These are phyloP conservation scores for Lasiommata megera DNA, from an alignment of 2,888 invertebrate genomes.

Conservation along the genomic window DNA sequence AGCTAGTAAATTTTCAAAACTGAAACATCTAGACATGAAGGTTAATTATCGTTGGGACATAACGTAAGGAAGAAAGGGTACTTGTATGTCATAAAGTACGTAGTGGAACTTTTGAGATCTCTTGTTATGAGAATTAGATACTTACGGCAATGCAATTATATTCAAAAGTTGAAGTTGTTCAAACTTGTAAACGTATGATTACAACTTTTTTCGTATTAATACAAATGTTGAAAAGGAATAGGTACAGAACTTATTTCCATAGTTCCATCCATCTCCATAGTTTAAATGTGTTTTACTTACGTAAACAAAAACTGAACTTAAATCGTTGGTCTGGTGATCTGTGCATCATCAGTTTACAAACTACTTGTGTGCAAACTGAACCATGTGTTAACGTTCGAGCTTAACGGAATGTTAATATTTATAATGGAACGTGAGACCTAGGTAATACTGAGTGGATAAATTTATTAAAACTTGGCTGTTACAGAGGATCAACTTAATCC, in stretches of 20 bases:
- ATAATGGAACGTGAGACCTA: background rate
- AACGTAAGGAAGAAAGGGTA: slow-evolving; percentile 1
- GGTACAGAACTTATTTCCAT: background rate
- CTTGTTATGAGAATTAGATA: background rate
- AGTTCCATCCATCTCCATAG: no score
- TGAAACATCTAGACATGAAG: background rate
- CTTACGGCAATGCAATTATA: slow-evolving; percentile 1
- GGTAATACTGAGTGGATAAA: background rate
- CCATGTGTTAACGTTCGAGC: background rate
- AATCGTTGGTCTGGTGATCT: background rate
- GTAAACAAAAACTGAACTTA: no score
- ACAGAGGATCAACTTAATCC: no score
- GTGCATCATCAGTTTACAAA: background rate
- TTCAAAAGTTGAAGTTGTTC: background rate
- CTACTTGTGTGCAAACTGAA: background rate
- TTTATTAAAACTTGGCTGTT: background rate
- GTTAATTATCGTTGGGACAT: background rate
- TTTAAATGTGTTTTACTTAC: no score
- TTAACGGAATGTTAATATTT: background rate
- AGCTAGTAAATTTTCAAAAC: no score
- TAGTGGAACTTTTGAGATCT: background rate
- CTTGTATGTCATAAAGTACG: background rate
- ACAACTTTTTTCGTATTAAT: slow-evolving; percentile 1
- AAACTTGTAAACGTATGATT: background rate
- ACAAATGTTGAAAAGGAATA: background rate